phyloP scores from a whole-genome alignment of 2,797 vertebrate species.

The Acanthiza pusilla region DNA sequence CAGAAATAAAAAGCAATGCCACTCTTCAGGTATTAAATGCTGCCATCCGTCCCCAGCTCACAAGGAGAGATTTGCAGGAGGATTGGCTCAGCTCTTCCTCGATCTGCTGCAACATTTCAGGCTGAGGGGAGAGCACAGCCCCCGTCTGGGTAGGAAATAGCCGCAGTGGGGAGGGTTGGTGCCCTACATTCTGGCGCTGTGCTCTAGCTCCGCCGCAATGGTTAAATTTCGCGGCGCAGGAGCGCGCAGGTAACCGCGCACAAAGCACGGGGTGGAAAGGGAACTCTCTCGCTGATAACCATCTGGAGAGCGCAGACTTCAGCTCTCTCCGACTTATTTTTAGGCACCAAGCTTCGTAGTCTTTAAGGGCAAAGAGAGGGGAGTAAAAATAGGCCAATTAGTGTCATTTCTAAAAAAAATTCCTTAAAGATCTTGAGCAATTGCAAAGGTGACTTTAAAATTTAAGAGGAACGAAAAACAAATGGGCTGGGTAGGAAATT shows the following conservation, averaged over 20 bases:
- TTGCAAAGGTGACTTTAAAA: conserved; percentile 64
- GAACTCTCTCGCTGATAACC: conserved; percentile 30
- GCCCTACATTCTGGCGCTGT: not conserved
- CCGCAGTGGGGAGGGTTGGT: not conserved
- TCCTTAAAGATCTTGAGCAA: conserved; percentile 51
- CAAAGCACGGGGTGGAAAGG: not conserved
- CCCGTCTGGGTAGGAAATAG: not conserved
- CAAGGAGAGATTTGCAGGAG: not conserved
- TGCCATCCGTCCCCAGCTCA: not conserved
- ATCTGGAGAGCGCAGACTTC: conserved; percentile 41
- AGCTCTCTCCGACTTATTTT: conserved; percentile 48
- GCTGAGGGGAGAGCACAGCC: not conserved
- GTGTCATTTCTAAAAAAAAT: conserved; percentile 57
- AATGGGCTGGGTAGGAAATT: conserved; percentile 49
- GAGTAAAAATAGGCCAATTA: conserved; percentile 69
- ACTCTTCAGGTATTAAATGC: not conserved
- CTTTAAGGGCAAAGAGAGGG: conserved; percentile 52
- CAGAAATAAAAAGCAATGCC: not conserved
- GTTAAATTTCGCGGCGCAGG: not conserved
- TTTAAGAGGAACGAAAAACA: conserved; percentile 56
- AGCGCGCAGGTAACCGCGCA: not conserved
- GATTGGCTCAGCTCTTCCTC: not conserved
- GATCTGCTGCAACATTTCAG: not conserved
- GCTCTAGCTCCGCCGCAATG: not conserved
- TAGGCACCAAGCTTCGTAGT: conserved; percentile 47